These are phyloP conservation scores for Cordylochernes scorpioides DNA, from an alignment of 2,888 invertebrate species.

Conservation along the genomic window DNA sequence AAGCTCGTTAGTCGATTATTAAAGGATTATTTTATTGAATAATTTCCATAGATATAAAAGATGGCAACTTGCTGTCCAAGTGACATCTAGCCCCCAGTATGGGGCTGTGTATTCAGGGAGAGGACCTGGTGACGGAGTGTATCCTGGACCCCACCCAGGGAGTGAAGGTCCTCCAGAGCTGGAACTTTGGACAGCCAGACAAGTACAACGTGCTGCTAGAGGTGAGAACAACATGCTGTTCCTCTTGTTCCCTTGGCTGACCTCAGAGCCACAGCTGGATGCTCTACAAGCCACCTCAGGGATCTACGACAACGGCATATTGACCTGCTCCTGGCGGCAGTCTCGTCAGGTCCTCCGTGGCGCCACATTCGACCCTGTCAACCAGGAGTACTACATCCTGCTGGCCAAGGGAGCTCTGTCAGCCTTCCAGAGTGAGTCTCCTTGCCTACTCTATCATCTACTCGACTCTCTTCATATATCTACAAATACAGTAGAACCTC, in stretches of 20 bases:
- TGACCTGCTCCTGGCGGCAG: slow-evolving; percentile 6
- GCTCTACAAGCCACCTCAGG: neutral
- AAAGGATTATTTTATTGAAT: too few species aligned
- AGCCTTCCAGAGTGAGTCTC: neutral
- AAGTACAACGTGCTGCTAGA: slow-evolving; percentile 1
- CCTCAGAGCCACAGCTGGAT: too few species aligned
- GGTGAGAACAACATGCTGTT: neutral
- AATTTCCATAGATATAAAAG: too few species aligned
- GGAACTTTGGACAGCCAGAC: slow-evolving; percentile 2
- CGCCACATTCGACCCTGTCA: slow-evolving; percentile 38
- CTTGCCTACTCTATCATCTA: neutral
- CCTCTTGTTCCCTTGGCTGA: too few species aligned
- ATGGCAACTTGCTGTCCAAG: too few species aligned
- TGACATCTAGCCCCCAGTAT: too few species aligned
- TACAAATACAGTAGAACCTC: too few species aligned
- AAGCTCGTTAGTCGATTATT: too few species aligned
- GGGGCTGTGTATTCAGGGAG: too few species aligned
- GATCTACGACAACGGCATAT: slow-evolving; percentile 3
- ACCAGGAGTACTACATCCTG: slow-evolving; percentile 39
- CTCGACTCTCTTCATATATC: too few species aligned
- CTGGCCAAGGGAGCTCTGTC: slow-evolving; percentile 34
- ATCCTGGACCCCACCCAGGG: slow-evolving; percentile 34
- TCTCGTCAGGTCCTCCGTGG: slow-evolving; percentile 27
- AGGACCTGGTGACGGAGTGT: slow-evolving; percentile 56
- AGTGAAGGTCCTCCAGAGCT: slow-evolving; percentile 18